Evolutionary conservation across 2,113 vertebrate species (phyloP).

Genomic region (Podocnemis expansa): DNA sequence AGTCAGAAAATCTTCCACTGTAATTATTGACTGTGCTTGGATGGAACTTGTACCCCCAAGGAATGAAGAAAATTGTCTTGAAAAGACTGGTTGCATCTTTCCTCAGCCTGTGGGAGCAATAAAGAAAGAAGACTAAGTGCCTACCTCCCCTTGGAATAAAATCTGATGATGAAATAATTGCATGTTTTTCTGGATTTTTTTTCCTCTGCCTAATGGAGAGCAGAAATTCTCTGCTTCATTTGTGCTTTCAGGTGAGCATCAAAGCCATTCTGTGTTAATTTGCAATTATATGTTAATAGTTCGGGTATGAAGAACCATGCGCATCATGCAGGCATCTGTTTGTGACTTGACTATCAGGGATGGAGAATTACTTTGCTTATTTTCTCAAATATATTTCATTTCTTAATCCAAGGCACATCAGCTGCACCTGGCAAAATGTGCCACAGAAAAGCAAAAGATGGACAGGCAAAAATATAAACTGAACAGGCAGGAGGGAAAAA

Average conservation of each 20-base stretch:
- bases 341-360: neutral
- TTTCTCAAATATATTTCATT: neutral
- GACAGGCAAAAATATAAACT: neutral
- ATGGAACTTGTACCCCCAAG: neutral
- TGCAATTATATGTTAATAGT: neutral
- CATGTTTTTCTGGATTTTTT: neutral
- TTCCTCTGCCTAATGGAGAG: neutral
- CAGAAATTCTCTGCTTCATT: neutral
- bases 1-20: neutral
- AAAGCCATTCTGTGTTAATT: neutral
- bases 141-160: neutral
- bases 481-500: neutral
- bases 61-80: neutral
- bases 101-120: neutral
- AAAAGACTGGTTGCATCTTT: neutral
- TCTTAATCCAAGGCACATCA: neutral
- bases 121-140: neutral
- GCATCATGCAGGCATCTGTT: neutral
- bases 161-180: neutral
- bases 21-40: rapidly evolving
- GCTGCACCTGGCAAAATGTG: neutral
- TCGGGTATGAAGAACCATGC: neutral
- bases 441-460: neutral
- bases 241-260: neutral
- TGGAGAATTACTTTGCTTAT: neutral